Conservation (phyloP, 1,140 invertebrate species). For the Panonychus citri region DNA sequence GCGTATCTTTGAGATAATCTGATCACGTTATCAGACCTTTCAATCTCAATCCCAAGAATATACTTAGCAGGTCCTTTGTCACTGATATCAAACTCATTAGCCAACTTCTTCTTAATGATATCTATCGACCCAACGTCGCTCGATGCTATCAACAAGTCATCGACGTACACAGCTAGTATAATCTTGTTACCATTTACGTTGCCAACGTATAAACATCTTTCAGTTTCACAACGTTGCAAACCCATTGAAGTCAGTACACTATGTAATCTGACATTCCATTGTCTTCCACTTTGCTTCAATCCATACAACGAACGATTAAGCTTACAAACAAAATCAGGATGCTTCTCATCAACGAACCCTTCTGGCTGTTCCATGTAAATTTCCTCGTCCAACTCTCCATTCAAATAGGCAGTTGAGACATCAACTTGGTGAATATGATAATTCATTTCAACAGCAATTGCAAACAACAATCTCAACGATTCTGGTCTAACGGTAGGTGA, state of each 20-base stretch:
- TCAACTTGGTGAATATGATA: not conserved
- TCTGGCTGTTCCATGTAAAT: constrained; percentile 6
- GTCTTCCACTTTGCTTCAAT: constrained; percentile 23
- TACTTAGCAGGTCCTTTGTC: not conserved
- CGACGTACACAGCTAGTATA: constrained; percentile 6
- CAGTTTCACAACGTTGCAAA: not conserved
- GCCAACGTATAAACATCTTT: constrained; percentile 3
- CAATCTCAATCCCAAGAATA: constrained; percentile 5
- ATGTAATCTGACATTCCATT: constrained; percentile 20
- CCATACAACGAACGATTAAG: constrained; percentile 24
- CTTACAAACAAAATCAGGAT: constrained; percentile 9
- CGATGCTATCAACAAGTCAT: constrained; percentile 5
- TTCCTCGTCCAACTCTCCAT: constrained; percentile 5
- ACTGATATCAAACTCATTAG: constrained; percentile 3
- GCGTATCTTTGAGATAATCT: constrained; percentile 4
- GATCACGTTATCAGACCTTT: not conserved
- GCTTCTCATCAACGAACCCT: constrained; percentile 1
- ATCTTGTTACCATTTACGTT: not conserved
- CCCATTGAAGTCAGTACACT: not conserved
- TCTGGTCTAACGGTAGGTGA: not conserved
- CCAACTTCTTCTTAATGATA: constrained; percentile 1
- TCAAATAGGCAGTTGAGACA: constrained; percentile 8
- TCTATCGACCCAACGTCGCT: not conserved
- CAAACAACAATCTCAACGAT: too few species aligned
- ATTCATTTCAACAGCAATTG: too few species aligned